Percentiles rank a stretch among this genome's conserved stretches.
Evolutionary conservation across 1,140 invertebrate species (phyloP).

Genomic region (Battus philenor): DNA sequence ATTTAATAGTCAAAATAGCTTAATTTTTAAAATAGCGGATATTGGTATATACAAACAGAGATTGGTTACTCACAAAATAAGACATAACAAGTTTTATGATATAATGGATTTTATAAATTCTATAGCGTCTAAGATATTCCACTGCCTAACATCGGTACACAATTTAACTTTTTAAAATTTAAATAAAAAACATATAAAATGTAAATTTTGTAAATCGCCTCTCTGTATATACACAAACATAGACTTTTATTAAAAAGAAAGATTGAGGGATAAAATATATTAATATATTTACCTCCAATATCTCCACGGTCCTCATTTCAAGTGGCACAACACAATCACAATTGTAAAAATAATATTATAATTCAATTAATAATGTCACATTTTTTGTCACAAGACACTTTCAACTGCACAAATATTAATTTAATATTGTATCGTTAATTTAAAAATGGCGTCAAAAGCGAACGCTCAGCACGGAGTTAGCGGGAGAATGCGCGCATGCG

Average conservation of each 20-base stretch:
- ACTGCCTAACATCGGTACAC: too few relatives aligned
- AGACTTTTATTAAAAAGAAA: not conserved
- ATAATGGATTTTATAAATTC: too few relatives aligned
- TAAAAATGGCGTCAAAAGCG: constrained; percentile 9
- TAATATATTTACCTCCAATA: constrained; percentile 18
- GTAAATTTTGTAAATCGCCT: too few relatives aligned
- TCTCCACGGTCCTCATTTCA: constrained; percentile 21
- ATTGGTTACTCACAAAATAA: too few relatives aligned
- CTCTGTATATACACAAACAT: too few relatives aligned
- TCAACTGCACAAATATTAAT: constrained; percentile 10
- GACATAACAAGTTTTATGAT: too few relatives aligned
- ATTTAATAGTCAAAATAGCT: too few relatives aligned
- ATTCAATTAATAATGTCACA: constrained; percentile 17
- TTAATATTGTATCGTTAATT: not conserved
- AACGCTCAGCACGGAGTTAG: constrained; percentile 23
- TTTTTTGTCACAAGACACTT: constrained; percentile 19
- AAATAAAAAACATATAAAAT: too few relatives aligned
- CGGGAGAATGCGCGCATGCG: constrained; percentile 30
- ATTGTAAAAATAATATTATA: constrained; percentile 10
- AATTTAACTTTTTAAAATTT: too few relatives aligned
- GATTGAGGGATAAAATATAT: not conserved
- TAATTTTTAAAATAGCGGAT: too few relatives aligned
- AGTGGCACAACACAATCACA: constrained; percentile 8
- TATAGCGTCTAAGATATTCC: too few relatives aligned
- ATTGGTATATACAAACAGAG: too few relatives aligned